Base-by-base conservation (phyloP, 2,113 vertebrate species). In the Pholis gunnellus region DNA sequence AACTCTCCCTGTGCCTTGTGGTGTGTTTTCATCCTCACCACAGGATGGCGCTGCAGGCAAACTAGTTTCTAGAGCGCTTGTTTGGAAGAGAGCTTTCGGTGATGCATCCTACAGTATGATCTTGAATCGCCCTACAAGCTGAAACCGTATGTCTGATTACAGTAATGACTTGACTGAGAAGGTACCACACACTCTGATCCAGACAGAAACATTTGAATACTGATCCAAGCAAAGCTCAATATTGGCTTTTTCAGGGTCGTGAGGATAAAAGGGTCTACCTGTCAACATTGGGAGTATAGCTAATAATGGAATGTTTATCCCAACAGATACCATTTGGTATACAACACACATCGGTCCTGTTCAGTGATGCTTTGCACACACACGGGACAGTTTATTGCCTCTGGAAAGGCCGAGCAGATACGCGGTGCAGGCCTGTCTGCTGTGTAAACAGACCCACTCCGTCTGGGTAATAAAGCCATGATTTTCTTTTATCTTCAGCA, bases 401-500 rank as follows among this genome's bases (percentile, higher is more conserved):
- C 68, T 75, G 60, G 79, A 79, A 67, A 83, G 65, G 71, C 72
- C 22, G 66, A 89, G 83, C 89, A 85, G 79, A 59, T 67, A 75
- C 65, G 85, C 29, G 84, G 69, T 67, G 78, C 70, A 44, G 86
- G 74, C 75, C 42, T 25, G 61, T 85, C 84, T 84, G 77, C 79
- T 83, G 86, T 76, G 76, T 86, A 89, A 92, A 93, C 91, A 90
- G 75, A 78, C 63, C 86, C 71, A 40, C 87, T 87, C 79, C 1
- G 31, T 72, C 85, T 85, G 76, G 40, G 87, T 88, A 88, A 91
- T 92, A 92, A 92, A 92, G 88, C 87, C 75, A 65, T 84, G 86
- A 67, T 91, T 92, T 94, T 88, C 83, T 92, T 94, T 92, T 91
- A 92, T 94, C 85, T 92, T 68, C 64, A 6, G 78, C 83, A 86